These are phyloP conservation scores for Aurelia aurita complex sp. Pacific DNA, from an alignment of 30 jellyfish, hydroid and myxozoan species.

Conservation along the genomic window DNA sequence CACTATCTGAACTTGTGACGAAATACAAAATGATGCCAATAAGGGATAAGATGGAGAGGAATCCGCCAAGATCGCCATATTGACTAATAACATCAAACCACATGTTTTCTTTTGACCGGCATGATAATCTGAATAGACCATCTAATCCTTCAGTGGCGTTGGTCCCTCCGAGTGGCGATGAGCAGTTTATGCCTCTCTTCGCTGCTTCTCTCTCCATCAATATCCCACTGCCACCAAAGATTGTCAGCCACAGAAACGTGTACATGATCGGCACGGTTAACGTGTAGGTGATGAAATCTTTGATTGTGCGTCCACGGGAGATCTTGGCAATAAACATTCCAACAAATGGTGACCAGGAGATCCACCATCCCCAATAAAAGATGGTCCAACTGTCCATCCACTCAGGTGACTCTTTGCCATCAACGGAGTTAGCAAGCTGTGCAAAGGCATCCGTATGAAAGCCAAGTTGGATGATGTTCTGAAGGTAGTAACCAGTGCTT, in stretches of 20 bases:
- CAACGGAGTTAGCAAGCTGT: slow-evolving; percentile 94
- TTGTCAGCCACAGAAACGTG: slow-evolving; percentile 88
- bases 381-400: slow-evolving; percentile 97
- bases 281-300: slow-evolving; percentile 85
- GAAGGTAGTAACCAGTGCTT: slow-evolving; percentile 87
- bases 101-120: slow-evolving; percentile 85
- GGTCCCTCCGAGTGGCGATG: slow-evolving; percentile 66
- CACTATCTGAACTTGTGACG: slow-evolving; percentile 94
- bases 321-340: slow-evolving; percentile 97
- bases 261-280: slow-evolving; percentile 85
- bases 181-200: slow-evolving; percentile 74
- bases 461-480: slow-evolving; percentile 86
- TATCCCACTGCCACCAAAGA: slow-evolving; percentile 94
- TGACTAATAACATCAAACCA: slow-evolving; percentile 92
- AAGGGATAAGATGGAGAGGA: slow-evolving; percentile 76
- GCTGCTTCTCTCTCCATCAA: slow-evolving; percentile 86
- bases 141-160: slow-evolving; percentile 44
- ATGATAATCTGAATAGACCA: slow-evolving; percentile 68
- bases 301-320: slow-evolving; percentile 95
- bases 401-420: slow-evolving; percentile 77
- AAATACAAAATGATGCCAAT: slow-evolving; percentile 86
- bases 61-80: slow-evolving; percentile 87
- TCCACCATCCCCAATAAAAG: slow-evolving; percentile 99
- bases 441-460: slow-evolving; percentile 98
- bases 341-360: slow-evolving; percentile 97